Evolutionary conservation across 2,113 vertebrate genomes (phyloP).

Genomic region (Anthoscopus minutus): DNA sequence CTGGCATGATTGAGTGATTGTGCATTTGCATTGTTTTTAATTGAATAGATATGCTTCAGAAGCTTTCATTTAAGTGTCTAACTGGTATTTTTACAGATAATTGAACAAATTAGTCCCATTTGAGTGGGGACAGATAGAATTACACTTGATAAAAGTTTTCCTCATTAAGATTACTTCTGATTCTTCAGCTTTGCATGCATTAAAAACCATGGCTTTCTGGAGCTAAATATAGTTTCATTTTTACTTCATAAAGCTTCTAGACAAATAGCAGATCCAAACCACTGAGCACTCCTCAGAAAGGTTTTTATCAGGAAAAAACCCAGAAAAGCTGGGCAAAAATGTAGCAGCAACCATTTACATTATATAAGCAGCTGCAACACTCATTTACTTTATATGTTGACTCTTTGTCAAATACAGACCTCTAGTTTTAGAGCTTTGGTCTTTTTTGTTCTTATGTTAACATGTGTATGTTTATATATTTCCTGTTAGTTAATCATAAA

Average conservation of each 20-base stretch:
- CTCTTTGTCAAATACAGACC: not conserved
- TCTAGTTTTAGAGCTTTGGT: not conserved
- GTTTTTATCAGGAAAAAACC: not conserved
- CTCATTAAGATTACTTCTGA: slow-evolving; percentile 18
- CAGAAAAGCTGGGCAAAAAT: not conserved
- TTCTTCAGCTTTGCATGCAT: not conserved
- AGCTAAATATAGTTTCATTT: slow-evolving; percentile 4
- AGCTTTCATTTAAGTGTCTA: not conserved
- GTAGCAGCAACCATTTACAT: not conserved
- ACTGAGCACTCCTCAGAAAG: not conserved
- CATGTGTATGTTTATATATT: not conserved
- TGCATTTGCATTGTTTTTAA: not conserved
- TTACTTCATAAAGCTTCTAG: not conserved
- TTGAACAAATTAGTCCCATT: slow-evolving; percentile 8
- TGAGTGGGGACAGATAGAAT: slow-evolving; percentile 1
- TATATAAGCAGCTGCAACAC: not conserved
- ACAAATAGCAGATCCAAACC: not conserved
- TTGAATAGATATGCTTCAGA: not conserved
- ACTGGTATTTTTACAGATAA: slow-evolving; percentile 30
- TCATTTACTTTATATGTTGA: not conserved
- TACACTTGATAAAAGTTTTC: slow-evolving; percentile 25
- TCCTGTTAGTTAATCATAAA: not conserved
- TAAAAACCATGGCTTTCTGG: not conserved
- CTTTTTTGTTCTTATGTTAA: not conserved
- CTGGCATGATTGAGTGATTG: not conserved